Base-by-base conservation (phyloP, 2,888 invertebrate genomes). In the Aspidapion aeneum region DNA sequence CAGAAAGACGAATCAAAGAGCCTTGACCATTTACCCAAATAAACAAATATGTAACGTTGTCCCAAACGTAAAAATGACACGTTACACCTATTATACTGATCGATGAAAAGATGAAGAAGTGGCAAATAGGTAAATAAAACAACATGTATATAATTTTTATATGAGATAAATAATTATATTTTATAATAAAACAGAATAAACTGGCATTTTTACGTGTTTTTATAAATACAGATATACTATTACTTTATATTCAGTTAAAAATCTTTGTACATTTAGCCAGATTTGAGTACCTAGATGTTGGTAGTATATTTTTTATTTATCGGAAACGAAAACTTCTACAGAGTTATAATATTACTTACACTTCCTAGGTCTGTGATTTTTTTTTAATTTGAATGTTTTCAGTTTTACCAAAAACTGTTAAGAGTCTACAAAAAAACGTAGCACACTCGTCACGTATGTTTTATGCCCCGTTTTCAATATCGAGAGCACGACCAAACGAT, bases 111-210 rank as follows among this genome's bases (percentile, higher is more conserved):
- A n/a, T n/a, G n/a, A n/a, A n/a, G n/a, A n/a, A n/a, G n/a, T n/a
- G n/a, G n/a, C n/a, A n/a, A n/a, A n/a, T n/a, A n/a, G n/a, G n/a
- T n/a, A 35, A 35, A 35, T 35, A 35, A 35, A 35, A 35, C 35
- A 3, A 35, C 35, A 35, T 7, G 35, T 35, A n/a, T n/a, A n/a
- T n/a, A n/a, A n/a, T n/a, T n/a, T n/a, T 35, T 70, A 69, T 74
- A 75, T 78, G 79, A 78, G 79, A 79, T 79, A 80, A 80, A 79
- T 80, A 80, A 78, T 79, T 79, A 78, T 78, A 77, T 78, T 79
- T 78, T 76, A 79, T 79, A 78, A 78, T 79, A 78, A 78, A 79
- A 79, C 79, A 77, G 77, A 76, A 73, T 76, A 72, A 79, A 79
- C 78, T 79, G 78, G 79, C 76, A 58, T 75, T 74, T n/a, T 77